Percentiles rank a stretch among this genome's conserved stretches.
Evolutionary conservation across 2,888 invertebrate species (phyloP).

Genomic region (Gnatocerus cornutus): DNA sequence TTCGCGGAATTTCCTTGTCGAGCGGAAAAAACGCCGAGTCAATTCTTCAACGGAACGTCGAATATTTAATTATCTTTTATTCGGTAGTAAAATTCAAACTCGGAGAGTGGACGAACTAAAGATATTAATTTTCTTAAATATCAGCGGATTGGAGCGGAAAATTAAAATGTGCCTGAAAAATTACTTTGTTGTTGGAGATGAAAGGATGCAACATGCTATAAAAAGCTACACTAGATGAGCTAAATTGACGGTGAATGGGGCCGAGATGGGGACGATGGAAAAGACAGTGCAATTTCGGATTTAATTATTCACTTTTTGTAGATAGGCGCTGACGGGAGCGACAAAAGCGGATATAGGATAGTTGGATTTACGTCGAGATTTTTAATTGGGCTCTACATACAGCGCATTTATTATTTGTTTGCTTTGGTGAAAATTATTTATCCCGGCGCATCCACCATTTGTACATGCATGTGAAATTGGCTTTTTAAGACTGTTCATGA

Average conservation of each 20-base stretch:
- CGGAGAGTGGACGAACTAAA: conserved; percentile 22
- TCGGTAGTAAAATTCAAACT: conserved; percentile 33
- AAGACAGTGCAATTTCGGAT: conserved; percentile 11
- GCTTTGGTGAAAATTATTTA: too few relatives aligned
- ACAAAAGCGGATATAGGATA: too few relatives aligned
- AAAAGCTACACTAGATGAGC: conserved; percentile 27
- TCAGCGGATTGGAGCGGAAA: conserved; percentile 25
- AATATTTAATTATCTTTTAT: conserved; percentile 39
- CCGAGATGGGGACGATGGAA: neutral
- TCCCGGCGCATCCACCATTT: too few relatives aligned
- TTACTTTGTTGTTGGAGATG: conserved; percentile 38
- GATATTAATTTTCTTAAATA: conserved; percentile 35
- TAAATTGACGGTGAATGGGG: conserved; percentile 27
- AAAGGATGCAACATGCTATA: conserved; percentile 35
- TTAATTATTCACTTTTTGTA: conserved; percentile 3
- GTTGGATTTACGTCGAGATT: too few relatives aligned
- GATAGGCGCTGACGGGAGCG: too few relatives aligned
- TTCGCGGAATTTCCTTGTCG: conserved; percentile 5
- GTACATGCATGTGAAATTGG: too few relatives aligned
- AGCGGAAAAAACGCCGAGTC: neutral
- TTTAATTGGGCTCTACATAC: too few relatives aligned
- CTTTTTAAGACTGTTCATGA: too few relatives aligned
- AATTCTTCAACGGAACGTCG: conserved; percentile 16
- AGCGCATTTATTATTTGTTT: too few relatives aligned
- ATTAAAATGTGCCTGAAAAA: conserved; percentile 36